A percentile compares a stretch with the other conserved stretches of the same genome.
phyloP scores from a whole-genome alignment of 2,113 vertebrate species.

The Noctilio leporinus region DNA sequence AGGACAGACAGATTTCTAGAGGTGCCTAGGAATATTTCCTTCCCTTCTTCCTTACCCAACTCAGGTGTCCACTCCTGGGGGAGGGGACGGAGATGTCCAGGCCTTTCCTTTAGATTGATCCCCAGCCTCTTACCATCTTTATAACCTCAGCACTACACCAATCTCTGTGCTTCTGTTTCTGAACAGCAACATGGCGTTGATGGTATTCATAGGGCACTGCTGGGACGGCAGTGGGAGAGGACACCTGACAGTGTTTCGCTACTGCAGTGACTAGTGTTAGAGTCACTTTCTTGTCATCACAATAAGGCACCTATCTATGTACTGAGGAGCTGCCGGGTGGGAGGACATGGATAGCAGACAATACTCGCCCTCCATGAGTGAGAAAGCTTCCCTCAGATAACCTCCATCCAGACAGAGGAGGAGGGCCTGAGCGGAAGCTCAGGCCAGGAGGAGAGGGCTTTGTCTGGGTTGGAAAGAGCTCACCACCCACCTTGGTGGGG shows the following conservation, averaged over 20 bases:
- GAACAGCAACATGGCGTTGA: no score
- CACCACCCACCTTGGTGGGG: rapidly evolving
- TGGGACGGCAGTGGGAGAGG: rapidly evolving
- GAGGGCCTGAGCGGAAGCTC: no score
- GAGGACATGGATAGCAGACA: neutral
- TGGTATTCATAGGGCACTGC: rapidly evolving
- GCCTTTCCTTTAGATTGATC: neutral
- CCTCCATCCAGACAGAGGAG: rapidly evolving
- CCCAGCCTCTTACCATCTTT: neutral
- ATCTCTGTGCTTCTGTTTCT: neutral
- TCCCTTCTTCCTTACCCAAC: neutral
- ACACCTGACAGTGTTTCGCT: rapidly evolving
- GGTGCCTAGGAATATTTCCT: neutral
- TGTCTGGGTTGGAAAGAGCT: neutral
- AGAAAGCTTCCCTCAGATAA: neutral
- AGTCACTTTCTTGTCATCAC: neutral
- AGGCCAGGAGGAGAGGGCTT: rapidly evolving
- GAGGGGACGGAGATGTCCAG: rapidly evolving
- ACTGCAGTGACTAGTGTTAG: neutral
- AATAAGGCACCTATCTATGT: rapidly evolving
- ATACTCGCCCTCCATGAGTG: rapidly evolving
- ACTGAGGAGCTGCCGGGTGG: neutral
- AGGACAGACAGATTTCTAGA: neutral
- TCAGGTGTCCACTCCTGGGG: rapidly evolving
- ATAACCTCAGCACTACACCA: rapidly evolving